phyloP scores from a whole-genome alignment of 2,113 vertebrate genomes.

The Sturnus vulgaris region DNA sequence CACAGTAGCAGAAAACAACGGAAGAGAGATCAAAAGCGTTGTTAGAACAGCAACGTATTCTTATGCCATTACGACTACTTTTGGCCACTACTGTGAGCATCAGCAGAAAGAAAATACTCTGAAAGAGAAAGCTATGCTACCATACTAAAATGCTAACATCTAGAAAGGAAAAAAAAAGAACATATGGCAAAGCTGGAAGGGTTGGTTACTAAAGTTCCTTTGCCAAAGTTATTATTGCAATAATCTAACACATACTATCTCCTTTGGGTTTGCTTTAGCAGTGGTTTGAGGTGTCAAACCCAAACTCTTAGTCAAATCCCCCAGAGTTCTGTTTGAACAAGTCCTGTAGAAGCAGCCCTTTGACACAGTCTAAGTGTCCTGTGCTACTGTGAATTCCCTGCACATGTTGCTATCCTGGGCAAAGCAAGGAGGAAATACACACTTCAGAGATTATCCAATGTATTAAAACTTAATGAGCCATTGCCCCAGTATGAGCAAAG shows the following conservation, averaged over 20 bases:
- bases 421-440: neutral
- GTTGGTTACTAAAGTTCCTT: neutral
- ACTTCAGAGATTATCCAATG: neutral
- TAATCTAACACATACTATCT: neutral
- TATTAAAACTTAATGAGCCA: slow-evolving; percentile 42
- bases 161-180: neutral
- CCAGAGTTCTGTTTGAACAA: neutral
- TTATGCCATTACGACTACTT: neutral
- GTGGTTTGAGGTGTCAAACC: neutral
- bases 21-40: neutral
- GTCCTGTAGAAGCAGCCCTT: neutral
- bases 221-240: neutral
- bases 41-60: neutral
- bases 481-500: neutral
- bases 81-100: neutral
- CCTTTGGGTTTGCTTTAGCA: neutral
- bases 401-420: neutral
- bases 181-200: neutral
- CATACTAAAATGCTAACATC: neutral
- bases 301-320: neutral
- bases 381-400: neutral
- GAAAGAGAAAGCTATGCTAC: neutral
- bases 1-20: neutral
- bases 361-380: neutral
- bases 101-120: neutral